A percentile compares a stretch with the other conserved stretches of the same genome.
Conservation (phyloP, 2,113 vertebrate genomes). For the Cyrtonyx montezumae region DNA sequence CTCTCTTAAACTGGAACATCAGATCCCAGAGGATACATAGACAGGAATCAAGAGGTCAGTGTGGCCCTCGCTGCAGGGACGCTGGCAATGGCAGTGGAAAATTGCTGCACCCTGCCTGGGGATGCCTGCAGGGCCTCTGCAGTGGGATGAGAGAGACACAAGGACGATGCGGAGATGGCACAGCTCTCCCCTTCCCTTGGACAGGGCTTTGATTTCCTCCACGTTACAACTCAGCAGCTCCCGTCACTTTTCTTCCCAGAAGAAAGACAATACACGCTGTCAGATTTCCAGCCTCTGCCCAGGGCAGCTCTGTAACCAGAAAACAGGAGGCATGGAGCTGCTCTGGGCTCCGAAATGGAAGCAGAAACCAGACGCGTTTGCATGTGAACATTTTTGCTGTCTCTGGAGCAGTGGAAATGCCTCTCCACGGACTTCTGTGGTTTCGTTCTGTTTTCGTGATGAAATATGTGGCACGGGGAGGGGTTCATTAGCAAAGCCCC, state of each 20-base stretch:
- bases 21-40: not conserved
- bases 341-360: not conserved
- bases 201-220: conserved; percentile 1
- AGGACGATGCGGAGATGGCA: not conserved
- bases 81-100: not conserved
- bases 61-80: not conserved
- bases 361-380: not conserved
- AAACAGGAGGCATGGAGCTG: not conserved
- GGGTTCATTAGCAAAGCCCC: not conserved
- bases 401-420: conserved; percentile 15
- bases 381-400: not conserved
- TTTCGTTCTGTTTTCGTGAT: conserved; percentile 10
- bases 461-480: conserved; percentile 38
- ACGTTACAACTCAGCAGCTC: not conserved
- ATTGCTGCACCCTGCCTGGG: accelerated
- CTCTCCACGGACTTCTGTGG: not conserved
- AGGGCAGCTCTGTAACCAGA: not conserved
- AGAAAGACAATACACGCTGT: not conserved
- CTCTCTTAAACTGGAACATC: not conserved
- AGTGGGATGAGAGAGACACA: not conserved
- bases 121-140: not conserved
- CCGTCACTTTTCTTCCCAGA: conserved; percentile 10
- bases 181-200: not conserved
- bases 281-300: not conserved
- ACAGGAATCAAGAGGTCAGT: accelerated